Base-by-base conservation (phyloP, 2,113 vertebrate species). In the Pipa parva region DNA sequence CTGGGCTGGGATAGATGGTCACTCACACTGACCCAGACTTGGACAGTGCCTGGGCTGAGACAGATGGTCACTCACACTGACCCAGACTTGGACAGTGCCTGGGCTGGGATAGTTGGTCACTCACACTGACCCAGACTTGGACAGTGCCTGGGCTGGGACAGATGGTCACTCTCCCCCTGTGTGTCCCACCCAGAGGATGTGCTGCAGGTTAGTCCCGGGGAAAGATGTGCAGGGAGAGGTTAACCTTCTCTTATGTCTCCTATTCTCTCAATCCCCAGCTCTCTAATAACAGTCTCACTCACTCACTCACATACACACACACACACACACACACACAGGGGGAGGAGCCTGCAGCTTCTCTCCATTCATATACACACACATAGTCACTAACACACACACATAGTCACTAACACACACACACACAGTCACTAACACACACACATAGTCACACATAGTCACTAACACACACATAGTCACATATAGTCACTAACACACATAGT, bases 211-310 rank as follows among this genome's bases (percentile, higher is more conserved):
- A 59, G 62, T 49, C 58, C 39, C 15, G 63, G 61, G 25, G 59
- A 64, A 75, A 75, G 66, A 51, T 78, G 59, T 63, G 60, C 70
- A 57, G 78, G 77, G 75, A 79, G 79, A 82, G 75, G 76, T 78
- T 74, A 83, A 83, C 79, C 86, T 83, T 83, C 87, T 83, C 87
- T 80, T 85, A 81, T 81, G 85, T 91, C 85, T 87, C 89, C 84
- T 84, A 82, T 67, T 84, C 78, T 85, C 82, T 83, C 69, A 83
- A 78, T 88, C 84, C 81, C 81, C 84, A 85, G 89, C 84, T 81
- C 92, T 93, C 88, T 90, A 93, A 92, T 93, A 94, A 2, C 37
- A 15, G 12, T 5, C 21, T 17, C 50, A 28, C 50, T 64, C 18
- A 39, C 11, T 28, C 5, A 33, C 18, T 28, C 21, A 64, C 37